Evolutionary conservation across 2,888 invertebrate genomes (phyloP).

Genomic region (Chymomyza fuscimana): DNA sequence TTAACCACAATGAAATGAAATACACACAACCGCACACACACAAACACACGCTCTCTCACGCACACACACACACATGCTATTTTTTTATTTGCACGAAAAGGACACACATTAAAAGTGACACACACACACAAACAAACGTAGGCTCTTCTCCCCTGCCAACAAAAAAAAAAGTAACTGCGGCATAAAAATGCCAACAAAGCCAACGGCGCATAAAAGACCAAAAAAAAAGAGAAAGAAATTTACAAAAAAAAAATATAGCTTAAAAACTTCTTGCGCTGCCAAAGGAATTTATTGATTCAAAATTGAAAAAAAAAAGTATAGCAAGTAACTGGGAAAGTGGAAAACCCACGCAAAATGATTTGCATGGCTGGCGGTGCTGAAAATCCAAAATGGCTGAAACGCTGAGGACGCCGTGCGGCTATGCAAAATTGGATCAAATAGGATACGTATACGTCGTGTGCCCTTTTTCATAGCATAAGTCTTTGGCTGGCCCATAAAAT

Average conservation of each 20-base stretch:
- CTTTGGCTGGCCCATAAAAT: constrained; percentile 24
- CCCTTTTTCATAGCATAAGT: constrained; percentile 36
- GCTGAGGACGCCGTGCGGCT: constrained; percentile 23
- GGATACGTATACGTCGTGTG: constrained; percentile 2
- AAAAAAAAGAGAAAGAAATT: constrained; percentile 13
- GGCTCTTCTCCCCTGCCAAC: constrained; percentile 3
- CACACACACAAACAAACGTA: constrained; percentile 11
- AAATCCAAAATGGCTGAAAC: constrained; percentile 17
- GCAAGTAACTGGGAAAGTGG: constrained; percentile 3
- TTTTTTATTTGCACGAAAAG: constrained; percentile 9
- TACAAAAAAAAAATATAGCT: constrained; percentile 28
- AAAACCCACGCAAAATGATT: constrained; percentile 49
- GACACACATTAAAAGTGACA: constrained; percentile 34
- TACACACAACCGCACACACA: constrained; percentile 31
- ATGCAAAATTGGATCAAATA: constrained; percentile 69
- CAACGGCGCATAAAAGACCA: constrained; percentile 27
- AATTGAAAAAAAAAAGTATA: constrained; percentile 32
- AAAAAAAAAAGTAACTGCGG: constrained; percentile 44
- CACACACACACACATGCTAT: not conserved
- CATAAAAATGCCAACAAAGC: constrained; percentile 56
- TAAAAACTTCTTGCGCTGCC: constrained; percentile 42
- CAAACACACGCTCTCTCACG: constrained; percentile 5
- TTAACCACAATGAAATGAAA: constrained; percentile 63
- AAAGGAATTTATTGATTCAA: constrained; percentile 67
- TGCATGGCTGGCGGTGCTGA: constrained; percentile 48